These are phyloP conservation scores for Ametastegia equiseti DNA, from an alignment of 2,888 invertebrate species.

Conservation along the genomic window DNA sequence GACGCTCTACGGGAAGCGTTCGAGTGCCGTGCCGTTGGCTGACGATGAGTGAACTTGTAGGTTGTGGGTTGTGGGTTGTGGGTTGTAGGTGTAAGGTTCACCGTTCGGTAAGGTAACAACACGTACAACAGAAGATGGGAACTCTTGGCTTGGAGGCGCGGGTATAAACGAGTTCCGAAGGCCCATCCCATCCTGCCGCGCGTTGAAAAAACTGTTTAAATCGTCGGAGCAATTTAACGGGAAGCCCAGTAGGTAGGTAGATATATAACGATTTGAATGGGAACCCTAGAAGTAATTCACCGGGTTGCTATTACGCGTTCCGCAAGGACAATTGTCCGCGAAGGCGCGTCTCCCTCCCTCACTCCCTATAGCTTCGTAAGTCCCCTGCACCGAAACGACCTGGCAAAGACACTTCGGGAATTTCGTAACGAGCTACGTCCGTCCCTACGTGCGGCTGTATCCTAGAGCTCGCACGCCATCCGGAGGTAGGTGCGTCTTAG, in stretches of 20 bases:
- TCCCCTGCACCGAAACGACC: constrained; percentile 28
- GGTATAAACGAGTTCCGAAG: constrained; percentile 48
- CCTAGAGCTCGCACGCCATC: constrained; percentile 36
- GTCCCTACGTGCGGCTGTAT: constrained; percentile 1
- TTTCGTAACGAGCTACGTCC: constrained; percentile 44
- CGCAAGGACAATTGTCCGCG: constrained; percentile 50
- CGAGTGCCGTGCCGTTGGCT: too few species aligned
- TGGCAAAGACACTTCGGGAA: constrained; percentile 41
- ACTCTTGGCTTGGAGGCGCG: constrained; percentile 49
- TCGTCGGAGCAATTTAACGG: constrained; percentile 57
- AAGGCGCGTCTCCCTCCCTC: constrained; percentile 34
- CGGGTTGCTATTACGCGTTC: constrained; percentile 48
- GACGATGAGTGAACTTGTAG: not conserved
- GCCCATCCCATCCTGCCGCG: constrained; percentile 63
- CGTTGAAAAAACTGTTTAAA: constrained; percentile 57
- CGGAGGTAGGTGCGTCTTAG: constrained; percentile 41
- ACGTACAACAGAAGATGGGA: too few species aligned
- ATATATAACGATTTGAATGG: constrained; percentile 51
- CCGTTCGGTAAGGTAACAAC: constrained; percentile 48
- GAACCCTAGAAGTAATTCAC: constrained; percentile 56
- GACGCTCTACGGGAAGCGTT: constrained; percentile 46
- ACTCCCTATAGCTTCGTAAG: constrained; percentile 15
- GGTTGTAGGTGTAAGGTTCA: not conserved
- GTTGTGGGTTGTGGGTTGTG: not conserved
- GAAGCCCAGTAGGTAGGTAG: constrained; percentile 27